These are phyloP conservation scores for Planiliza haematocheilus DNA, from an alignment of 2,113 vertebrate genomes.

Conservation along the genomic window DNA sequence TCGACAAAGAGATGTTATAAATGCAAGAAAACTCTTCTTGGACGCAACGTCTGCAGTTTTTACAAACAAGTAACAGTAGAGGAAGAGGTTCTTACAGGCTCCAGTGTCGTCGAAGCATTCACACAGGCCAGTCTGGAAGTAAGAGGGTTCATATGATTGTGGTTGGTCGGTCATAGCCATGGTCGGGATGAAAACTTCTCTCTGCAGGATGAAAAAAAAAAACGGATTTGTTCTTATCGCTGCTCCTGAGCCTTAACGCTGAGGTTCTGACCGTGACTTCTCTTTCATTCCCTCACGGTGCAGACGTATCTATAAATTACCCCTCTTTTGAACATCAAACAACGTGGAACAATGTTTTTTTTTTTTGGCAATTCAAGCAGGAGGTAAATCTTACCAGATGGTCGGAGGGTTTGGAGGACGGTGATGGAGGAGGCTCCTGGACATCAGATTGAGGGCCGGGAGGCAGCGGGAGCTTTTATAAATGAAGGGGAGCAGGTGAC, in stretches of 20 bases:
- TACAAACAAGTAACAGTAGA: no score
- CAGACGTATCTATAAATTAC: neutral
- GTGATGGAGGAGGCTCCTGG: neutral
- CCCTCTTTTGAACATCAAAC: slow-evolving; percentile 15
- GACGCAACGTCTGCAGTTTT: no score
- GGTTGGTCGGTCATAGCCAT: slow-evolving; percentile 72
- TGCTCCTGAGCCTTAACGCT: no score
- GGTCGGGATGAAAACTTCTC: slow-evolving; percentile 4
- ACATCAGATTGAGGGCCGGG: neutral
- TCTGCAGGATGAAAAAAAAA: slow-evolving; percentile 32
- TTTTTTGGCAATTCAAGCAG: neutral
- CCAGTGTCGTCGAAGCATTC: slow-evolving; percentile 66
- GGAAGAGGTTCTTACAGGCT: slow-evolving; percentile 75
- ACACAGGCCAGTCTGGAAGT: slow-evolving; percentile 77
- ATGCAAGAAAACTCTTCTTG: no score
- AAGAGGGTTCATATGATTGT: slow-evolving; percentile 27
- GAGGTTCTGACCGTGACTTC: neutral
- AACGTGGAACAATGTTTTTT: no score
- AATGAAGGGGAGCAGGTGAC: neutral
- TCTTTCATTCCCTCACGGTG: neutral
- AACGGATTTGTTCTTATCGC: neutral
- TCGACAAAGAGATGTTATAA: no score
- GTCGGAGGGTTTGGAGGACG: neutral
- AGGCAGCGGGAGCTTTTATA: slow-evolving; percentile 2
- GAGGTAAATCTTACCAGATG: slow-evolving; percentile 47